Base-by-base conservation (phyloP, 2,888 invertebrate genomes). In the Trichopria drosophilae region DNA sequence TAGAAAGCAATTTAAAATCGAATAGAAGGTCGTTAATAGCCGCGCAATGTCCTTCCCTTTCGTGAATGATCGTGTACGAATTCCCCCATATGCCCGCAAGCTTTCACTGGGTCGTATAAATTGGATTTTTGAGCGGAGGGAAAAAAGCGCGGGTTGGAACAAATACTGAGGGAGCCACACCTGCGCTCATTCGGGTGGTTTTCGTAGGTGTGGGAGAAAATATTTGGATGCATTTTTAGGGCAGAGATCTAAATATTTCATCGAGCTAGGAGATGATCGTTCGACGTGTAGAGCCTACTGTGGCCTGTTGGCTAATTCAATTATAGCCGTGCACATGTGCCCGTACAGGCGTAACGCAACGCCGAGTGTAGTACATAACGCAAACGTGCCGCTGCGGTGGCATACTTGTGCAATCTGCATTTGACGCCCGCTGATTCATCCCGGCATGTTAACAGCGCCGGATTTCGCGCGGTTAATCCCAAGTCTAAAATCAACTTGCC, bases 351-450 rank as follows among this genome's bases (percentile, higher is more conserved):
- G 62, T 63, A 62, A 6, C 6, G 29, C 7, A 9, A 7, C 23
- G n/a, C 4, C 12, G 20, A 28, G n/a, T 16, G n/a, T n/a, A n/a
- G n/a, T 18, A 6, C 16, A 13, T 2, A 16, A 13, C 47, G 31
- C 55, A 49, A 51, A 53, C 49, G 54, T 43, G 50, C 37, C 51
- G 54, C 51, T 51, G 53, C 57, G 44, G 55, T 54, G 59, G 64
- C 63, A 63, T 62, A 64, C 68, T 65, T 63, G 64, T 64, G 64
- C 65, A 66, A 70, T 68, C 68, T 71, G 71, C 65, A 68, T 69
- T 68, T 69, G 67, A 71, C 67, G 65, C 64, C 62, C 60, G 59
- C 62, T 64, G 62, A 69, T 65, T 67, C 65, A 62, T 61, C 58
- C 60, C 49, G 55, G 50, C 58, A 57, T 64, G 68, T 67, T 68